Evolutionary conservation across 2,888 invertebrate species (phyloP).

Genomic region (Petrolisthes manimaculis): DNA sequence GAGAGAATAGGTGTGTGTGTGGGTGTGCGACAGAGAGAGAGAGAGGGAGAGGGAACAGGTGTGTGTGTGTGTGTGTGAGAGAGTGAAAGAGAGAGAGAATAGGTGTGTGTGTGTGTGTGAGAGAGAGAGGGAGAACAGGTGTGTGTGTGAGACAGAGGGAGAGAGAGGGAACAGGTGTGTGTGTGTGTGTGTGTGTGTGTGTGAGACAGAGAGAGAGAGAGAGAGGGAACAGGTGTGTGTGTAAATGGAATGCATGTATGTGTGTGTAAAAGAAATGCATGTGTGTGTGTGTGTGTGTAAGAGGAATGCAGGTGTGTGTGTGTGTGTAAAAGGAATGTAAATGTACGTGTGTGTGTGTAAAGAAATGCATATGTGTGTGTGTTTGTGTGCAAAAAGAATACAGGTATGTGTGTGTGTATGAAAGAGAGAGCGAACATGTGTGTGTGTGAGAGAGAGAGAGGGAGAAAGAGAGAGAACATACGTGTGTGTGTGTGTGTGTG

Average conservation of each 20-base stretch:
- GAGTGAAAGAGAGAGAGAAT: too few relatives aligned
- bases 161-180: neutral
- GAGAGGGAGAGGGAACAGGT: too few relatives aligned
- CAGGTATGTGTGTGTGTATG: slow-evolving; percentile 11
- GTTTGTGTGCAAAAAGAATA: neutral
- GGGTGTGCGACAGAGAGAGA: too few relatives aligned
- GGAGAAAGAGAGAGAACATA: neutral
- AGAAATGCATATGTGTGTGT: slow-evolving; percentile 1
- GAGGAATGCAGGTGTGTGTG: neutral
- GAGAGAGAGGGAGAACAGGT: slow-evolving; percentile 21
- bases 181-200: neutral
- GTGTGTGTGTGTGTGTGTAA: slow-evolving; percentile 5
- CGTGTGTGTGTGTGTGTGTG: neutral
- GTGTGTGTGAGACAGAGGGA: slow-evolving; percentile 8
- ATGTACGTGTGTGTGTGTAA: neutral
- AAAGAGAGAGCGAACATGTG: neutral
- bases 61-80: neutral
- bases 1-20: neutral
- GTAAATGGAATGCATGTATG: neutral
- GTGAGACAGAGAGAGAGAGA: too few relatives aligned
- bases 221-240: neutral
- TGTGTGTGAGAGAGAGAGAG: too few relatives aligned
- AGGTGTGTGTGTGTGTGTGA: neutral
- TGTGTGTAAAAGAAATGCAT: neutral
- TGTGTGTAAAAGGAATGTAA: neutral